Conservation (phyloP, 2,797 vertebrate genomes). For the Oreortyx pictus region DNA sequence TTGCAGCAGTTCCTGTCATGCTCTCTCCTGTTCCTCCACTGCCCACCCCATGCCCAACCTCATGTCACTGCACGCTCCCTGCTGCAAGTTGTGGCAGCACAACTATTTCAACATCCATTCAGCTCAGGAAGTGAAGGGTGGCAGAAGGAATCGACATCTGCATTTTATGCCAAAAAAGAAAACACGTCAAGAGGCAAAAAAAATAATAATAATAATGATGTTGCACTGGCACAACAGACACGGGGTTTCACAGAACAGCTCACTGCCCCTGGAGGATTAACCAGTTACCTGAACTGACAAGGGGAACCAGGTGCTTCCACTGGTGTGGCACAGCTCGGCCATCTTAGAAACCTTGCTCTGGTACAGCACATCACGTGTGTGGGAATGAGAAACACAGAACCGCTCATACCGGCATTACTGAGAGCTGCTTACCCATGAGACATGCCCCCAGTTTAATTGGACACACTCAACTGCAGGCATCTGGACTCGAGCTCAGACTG, state of each 20-base stretch:
- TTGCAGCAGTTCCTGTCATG: background rate
- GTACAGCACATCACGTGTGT: background rate
- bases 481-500: slow-evolving; percentile 5
- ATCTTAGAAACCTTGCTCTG: background rate
- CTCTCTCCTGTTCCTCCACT: background rate
- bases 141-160: slow-evolving; percentile 32
- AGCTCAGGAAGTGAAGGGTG: slow-evolving; percentile 33
- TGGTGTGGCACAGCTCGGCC: background rate
- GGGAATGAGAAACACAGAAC: slow-evolving; percentile 7
- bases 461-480: slow-evolving; percentile 2
- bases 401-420: background rate
- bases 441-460: background rate
- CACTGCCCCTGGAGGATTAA: background rate
- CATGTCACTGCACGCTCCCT: slow-evolving; percentile 4
- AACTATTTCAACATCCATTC: slow-evolving; percentile 50
- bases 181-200: fast-evolving
- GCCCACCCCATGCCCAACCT: background rate
- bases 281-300: background rate
- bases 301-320: background rate
- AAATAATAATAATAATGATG: background rate
- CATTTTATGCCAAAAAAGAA: background rate
- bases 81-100: slow-evolving; percentile 40
- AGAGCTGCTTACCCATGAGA: background rate
- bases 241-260: background rate
- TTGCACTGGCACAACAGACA: background rate